Percentiles rank a stretch among this genome's conserved stretches.
phyloP scores from a whole-genome alignment of 2,888 invertebrate species.

The Idaea straminata region DNA sequence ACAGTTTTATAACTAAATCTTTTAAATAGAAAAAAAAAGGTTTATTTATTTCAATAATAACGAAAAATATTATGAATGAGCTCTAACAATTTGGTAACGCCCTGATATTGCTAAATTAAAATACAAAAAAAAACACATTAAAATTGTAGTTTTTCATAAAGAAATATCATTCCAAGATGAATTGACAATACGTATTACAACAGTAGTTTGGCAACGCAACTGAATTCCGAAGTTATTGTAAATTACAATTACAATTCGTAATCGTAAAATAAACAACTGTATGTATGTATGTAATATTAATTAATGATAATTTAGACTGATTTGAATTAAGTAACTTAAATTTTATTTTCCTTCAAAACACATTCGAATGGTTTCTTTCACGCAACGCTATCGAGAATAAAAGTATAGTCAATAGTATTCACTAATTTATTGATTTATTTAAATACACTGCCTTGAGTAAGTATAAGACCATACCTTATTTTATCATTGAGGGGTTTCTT shows the following conservation, averaged over 20 bases:
- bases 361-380: neutral
- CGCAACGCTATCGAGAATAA: neutral
- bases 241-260: neutral
- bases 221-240: neutral
- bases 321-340: constrained; percentile 55
- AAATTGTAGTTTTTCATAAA: neutral
- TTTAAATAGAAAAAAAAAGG: too few relatives aligned
- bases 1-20: too few relatives aligned
- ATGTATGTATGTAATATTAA: constrained; percentile 3
- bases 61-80: neutral
- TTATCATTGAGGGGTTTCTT: too few relatives aligned
- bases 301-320: constrained; percentile 57
- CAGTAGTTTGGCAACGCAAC: neutral
- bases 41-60: too few relatives aligned
- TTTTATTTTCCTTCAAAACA: constrained; percentile 12
- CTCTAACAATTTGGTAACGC: neutral
- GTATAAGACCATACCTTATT: too few relatives aligned
- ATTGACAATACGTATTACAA: constrained; percentile 18
- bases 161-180: constrained; percentile 6
- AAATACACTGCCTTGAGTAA: too few relatives aligned
- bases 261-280: too few relatives aligned
- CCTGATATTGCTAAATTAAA: neutral
- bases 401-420: too few relatives aligned
- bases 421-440: neutral
- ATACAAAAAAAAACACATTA: neutral